phyloP scores from a whole-genome alignment of 2,888 invertebrate species.

The Asteroscopus sphinx region DNA sequence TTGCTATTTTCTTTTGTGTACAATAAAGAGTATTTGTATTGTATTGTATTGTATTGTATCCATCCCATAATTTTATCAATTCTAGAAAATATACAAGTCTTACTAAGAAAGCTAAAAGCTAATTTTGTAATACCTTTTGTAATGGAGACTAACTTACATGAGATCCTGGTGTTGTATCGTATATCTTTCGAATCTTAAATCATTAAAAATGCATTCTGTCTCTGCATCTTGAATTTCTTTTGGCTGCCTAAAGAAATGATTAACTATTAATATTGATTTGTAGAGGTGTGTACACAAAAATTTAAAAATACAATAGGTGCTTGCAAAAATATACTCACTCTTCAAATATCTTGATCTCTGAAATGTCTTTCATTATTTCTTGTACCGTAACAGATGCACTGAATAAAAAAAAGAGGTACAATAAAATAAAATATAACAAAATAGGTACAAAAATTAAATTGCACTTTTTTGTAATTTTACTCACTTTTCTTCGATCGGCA shows the following conservation, averaged over 20 bases:
- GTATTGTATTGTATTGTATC: no score
- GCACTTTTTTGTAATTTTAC: conserved; percentile 27
- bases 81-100: no score
- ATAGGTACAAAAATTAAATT: neutral
- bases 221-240: conserved; percentile 53
- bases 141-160: conserved; percentile 72
- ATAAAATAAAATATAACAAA: conserved; percentile 4
- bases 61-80: no score
- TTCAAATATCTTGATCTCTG: conserved; percentile 56
- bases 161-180: conserved; percentile 80
- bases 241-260: conserved; percentile 10
- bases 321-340: conserved; percentile 65
- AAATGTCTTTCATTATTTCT: conserved; percentile 51
- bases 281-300: no score
- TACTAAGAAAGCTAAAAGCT: no score
- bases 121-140: no score
- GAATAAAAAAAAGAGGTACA: conserved; percentile 37
- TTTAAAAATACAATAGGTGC: no score
- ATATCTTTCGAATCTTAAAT: conserved; percentile 79
- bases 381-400: conserved; percentile 58
- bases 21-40: no score
- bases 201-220: conserved; percentile 81
- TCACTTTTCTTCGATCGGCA: conserved; percentile 67
- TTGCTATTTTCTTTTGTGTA: no score
- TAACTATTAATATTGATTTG: neutral